Evolutionary conservation across 2,888 invertebrate species (phyloP).

Genomic region (Uropetala carovei): DNA sequence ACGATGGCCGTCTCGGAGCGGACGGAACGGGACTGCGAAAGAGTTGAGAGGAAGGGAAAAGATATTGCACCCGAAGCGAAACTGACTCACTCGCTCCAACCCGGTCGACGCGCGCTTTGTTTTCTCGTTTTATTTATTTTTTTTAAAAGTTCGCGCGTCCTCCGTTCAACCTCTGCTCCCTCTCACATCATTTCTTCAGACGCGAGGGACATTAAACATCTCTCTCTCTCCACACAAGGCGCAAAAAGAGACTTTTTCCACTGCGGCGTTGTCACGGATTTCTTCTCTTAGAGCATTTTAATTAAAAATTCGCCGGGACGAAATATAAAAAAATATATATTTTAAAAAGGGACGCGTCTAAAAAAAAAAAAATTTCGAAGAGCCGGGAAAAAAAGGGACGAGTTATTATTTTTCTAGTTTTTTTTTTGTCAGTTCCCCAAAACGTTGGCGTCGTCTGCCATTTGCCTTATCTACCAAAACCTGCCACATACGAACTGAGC

Average conservation of each 20-base stretch:
- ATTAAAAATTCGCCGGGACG: not conserved
- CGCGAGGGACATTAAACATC: not conserved
- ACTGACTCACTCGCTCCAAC: not conserved
- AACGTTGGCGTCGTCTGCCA: too few relatives aligned
- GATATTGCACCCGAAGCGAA: not conserved
- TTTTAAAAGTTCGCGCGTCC: not conserved
- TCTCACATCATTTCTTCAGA: constrained; percentile 16
- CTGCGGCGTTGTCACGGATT: constrained; percentile 1
- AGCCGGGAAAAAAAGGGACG: not conserved
- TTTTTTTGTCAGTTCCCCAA: not conserved
- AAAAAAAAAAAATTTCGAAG: not conserved
- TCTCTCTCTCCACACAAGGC: not conserved
- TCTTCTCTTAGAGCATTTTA: constrained; percentile 1
- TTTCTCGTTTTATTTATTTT: not conserved
- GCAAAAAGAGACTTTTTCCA: constrained; percentile 10
- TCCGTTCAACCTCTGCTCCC: not conserved
- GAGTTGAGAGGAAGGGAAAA: not conserved
- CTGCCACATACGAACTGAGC: too few relatives aligned
- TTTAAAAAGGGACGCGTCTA: not conserved
- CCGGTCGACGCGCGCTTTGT: not conserved
- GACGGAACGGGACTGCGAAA: not conserved
- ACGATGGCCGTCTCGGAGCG: not conserved
- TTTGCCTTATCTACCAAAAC: too few relatives aligned
- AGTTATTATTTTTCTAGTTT: not conserved
- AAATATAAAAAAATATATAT: not conserved